Base-by-base conservation (phyloP, 2,888 invertebrate species). In the Drosophila setosimentum region DNA sequence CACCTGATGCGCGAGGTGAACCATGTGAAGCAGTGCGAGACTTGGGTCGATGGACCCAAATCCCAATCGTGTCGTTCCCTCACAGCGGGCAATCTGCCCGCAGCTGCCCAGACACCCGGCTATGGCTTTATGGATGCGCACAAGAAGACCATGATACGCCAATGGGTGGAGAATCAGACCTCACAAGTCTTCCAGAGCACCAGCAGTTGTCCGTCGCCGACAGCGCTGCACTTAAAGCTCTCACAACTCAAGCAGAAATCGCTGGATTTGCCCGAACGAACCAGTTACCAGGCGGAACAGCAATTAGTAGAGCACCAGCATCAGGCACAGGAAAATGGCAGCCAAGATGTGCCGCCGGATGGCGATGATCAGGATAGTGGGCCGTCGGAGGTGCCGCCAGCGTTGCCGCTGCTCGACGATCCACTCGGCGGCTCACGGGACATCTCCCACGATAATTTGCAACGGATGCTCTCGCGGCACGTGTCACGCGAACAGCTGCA, bases 1-100 rank as follows among this genome's bases (percentile, higher is more conserved):
- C 96, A 97, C 91, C 94, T 97, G 78, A 95, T 96, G 91, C 96
- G 97, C 87, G 97, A 97, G 93, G 95, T 96, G 1, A 95, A 94
- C 86, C 95, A 96, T 91, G 94, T 95, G 5, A 96, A 97, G 89
- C 97, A 97, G 93, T 94, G 96, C 51, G 99, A 98, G 93, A 98
- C 97, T 3, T 99, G 99, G 99, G 97, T 99, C 63, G 99, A 99
- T 92, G 99, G 99, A 0, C 99, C 99, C 2, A 96, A 97, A 95
- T 96, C 97, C 84, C 93, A 91, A 30, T 92, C 92, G 18, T 91
- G 91, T 30, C 89, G 92, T 37, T 95, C 96, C 27, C 92, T 94
- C 7, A 92, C 92, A 18, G 91, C 91, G 2, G 92, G 91, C 4
- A 92, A 92, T 77, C 68, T 93, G n/a, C 93, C 93, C 13, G 79